Base-by-base conservation (phyloP, 1,140 invertebrate genomes). In the Drosophila pseudoobscura region DNA sequence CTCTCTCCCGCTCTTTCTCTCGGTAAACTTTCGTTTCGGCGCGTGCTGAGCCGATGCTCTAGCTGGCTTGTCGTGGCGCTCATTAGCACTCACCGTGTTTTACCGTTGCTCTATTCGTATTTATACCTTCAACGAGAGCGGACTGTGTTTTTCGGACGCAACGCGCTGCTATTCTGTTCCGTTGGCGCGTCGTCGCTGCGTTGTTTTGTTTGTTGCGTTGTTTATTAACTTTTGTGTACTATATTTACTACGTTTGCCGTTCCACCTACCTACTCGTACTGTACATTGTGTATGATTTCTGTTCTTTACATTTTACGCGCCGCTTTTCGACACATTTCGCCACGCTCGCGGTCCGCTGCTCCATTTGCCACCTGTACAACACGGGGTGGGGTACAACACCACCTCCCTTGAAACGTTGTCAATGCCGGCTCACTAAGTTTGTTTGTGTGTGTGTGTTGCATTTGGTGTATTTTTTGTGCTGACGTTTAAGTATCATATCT, bases 161-260 rank as follows among this genome's bases (percentile, higher is more conserved):
- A 31, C 54, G 57, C 63, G 54, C 54, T 58, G 66, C 46, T 56
- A 64, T 75, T 75, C 50, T 60, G 46, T 56, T 55, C 65, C 45
- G 71, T 75, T 80, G 61, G 77, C 60, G 73, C 53, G 78, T 56
- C 53, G 29, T 43, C 35, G 35, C 35, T 39, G 35, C 11, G 63
- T 77, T 75, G 62, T 79, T 80, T 78, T 74, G 69, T 80, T 82
- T 65, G 79, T 85, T 85, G 82, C 77, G 77, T 87, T 85, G 82
- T 85, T 85, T 39, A 87, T 80, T 87, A 85, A 85, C 80, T 87
- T 82, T 75, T 76, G 13, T 13, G 35, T 39, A 39, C 35, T 76
- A 73, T 82, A 72, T 87, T 82, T 82, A 87, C 82, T 82, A 77
- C 82, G 63, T 64, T 71, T 78, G 60, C 74, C 58, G 53, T 51